phyloP scores from a whole-genome alignment of 2,113 vertebrate species.

The Platanista minor region DNA sequence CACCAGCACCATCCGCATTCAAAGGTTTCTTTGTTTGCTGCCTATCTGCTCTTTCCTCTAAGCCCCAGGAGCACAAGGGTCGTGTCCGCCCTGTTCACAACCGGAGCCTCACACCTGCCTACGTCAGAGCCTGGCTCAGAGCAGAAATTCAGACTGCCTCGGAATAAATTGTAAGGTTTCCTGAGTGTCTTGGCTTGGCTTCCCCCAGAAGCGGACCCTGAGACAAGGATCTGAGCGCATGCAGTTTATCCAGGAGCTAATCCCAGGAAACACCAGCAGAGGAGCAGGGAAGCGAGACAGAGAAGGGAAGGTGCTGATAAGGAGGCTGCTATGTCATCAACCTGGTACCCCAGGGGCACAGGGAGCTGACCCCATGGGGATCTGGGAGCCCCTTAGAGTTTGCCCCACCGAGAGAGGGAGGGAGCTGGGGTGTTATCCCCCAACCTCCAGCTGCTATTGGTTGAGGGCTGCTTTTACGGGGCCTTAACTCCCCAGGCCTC shows the following conservation, averaged over 20 bases:
- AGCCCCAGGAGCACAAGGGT: background rate
- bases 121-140: background rate
- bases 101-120: rapidly evolving
- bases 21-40: background rate
- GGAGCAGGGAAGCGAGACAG: background rate
- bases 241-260: background rate
- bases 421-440: no score
- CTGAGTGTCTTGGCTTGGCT: background rate
- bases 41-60: background rate
- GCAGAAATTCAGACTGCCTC: rapidly evolving
- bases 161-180: background rate
- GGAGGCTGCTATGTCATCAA: background rate
- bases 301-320: background rate
- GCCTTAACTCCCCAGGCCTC: background rate
- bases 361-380: rapidly evolving
- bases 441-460: background rate
- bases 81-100: rapidly evolving
- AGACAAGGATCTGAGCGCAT: background rate
- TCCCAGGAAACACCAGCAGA: background rate
- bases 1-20: background rate
- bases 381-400: background rate
- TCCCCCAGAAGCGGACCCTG: background rate
- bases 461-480: background rate
- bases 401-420: background rate
- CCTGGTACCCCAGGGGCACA: background rate